A percentile compares a stretch with the other conserved stretches of the same genome.
Evolutionary conservation across 92 coral and sea anemone genomes (phyloP).

Genomic region (Scolanthus callimorphus): DNA sequence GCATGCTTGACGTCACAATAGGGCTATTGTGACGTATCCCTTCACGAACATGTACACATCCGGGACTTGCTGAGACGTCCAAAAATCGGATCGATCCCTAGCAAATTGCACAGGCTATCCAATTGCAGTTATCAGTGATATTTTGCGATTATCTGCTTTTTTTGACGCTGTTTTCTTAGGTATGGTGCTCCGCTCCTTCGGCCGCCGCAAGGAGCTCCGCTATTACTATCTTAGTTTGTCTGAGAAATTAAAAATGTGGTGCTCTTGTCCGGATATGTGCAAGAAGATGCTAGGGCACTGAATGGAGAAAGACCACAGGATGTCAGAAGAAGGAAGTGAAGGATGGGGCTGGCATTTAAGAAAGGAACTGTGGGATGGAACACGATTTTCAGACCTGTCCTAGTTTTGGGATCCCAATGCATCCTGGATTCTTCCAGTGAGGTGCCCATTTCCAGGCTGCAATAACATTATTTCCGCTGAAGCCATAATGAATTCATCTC

Average conservation of each 20-base stretch:
- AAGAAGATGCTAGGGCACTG: slow-evolving; percentile 52
- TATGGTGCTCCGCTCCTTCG: too few relatives aligned
- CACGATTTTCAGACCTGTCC: slow-evolving; percentile 10
- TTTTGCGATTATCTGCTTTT: too few relatives aligned
- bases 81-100: too few relatives aligned
- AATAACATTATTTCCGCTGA: slow-evolving; percentile 25
- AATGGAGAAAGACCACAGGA: slow-evolving; percentile 44
- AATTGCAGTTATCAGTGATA: too few relatives aligned
- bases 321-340: slow-evolving; percentile 26
- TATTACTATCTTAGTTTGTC: slow-evolving; percentile 33
- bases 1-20: too few relatives aligned
- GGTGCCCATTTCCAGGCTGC: slow-evolving; percentile 30
- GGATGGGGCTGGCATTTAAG: slow-evolving; percentile 45
- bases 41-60: too few relatives aligned
- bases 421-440: slow-evolving; percentile 37
- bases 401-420: slow-evolving; percentile 49
- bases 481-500: slow-evolving; percentile 28
- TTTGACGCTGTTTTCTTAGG: too few relatives aligned
- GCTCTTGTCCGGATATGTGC: slow-evolving; percentile 46
- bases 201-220: too few relatives aligned
- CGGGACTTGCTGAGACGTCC: too few relatives aligned
- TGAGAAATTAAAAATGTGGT: slow-evolving; percentile 62
- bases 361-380: slow-evolving; percentile 58
- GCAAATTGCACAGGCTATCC: too few relatives aligned
- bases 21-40: too few relatives aligned